A percentile compares a stretch with the other conserved stretches of the same genome.
Evolutionary conservation across 1,140 invertebrate species (phyloP).

Genomic region (Aphelenchoides fujianensis): DNA sequence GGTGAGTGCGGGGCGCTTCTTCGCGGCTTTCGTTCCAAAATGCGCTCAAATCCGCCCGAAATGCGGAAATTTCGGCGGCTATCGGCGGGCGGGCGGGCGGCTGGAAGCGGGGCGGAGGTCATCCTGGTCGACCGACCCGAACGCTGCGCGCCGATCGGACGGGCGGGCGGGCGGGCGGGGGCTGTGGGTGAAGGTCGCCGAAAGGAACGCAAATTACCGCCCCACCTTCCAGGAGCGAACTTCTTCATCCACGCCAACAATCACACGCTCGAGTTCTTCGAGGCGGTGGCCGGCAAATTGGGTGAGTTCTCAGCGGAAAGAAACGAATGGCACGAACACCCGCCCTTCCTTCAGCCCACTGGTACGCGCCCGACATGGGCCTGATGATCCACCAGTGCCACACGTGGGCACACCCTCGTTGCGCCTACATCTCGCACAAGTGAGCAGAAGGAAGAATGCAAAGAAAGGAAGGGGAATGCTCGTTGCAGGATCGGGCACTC

Average conservation of each 20-base stretch:
- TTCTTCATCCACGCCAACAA: conserved; percentile 61
- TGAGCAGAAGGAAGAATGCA: conserved; percentile 14
- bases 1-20: conserved; percentile 29
- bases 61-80: not conserved
- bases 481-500: conserved; percentile 53
- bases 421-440: conserved; percentile 58
- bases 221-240: conserved; percentile 53
- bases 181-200: not conserved
- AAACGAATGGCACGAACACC: not conserved
- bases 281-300: conserved; percentile 43
- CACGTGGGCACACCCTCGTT: conserved; percentile 53
- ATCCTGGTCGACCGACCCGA: too few relatives aligned
- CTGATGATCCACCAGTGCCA: conserved; percentile 62
- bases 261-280: conserved; percentile 57
- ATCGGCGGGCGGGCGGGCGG: not conserved
- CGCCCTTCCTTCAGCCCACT: not conserved
- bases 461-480: not conserved
- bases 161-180: not conserved
- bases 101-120: too few relatives aligned
- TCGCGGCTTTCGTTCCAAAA: not conserved
- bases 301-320: not conserved
- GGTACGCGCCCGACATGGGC: conserved; percentile 60
- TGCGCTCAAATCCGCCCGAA: not conserved
- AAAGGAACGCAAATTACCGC: conserved; percentile 1
- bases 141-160: not conserved